Evolutionary conservation across 2,888 invertebrate species (phyloP), one percentile per base, ranked within the genome.

Genomic region (Cheilosia impressa): DNA sequence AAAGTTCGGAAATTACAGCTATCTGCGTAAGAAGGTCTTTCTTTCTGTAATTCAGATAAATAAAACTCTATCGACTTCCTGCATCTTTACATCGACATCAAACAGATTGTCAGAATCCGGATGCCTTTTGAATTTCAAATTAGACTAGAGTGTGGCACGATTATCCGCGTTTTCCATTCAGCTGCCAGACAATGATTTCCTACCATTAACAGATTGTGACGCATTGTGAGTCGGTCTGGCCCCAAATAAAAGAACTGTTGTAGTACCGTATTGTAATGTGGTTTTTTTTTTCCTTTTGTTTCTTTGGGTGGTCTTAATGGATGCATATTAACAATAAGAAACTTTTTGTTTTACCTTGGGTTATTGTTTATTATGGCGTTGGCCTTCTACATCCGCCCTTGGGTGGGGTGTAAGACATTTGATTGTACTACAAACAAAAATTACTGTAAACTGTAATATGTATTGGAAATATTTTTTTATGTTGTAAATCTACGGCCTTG

Each of bases 171-270:
- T 69, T 55, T 62, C 45, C 43, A 63, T 78, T 57, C 50, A 71
- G 17, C 62, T 78, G 78, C 45, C 63, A 71, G 17, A n/a, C 57
- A 63, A 57, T 71, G 50, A 78, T 78, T 71, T 71, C 55, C 69
- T 55, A 38, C 47, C 41, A 41, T 78, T 78, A 41, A 69, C 15
- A 19, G 19, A 55, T 68, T 58, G 60, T 60, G 27, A 63, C 24
- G 34, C 31, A 19, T 47, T 4, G 13, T 17, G n/a, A 41, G 65
- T 47, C 41, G 47, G 47, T n/a, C 38, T 62, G 47, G n/a, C 15
- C 62, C 27, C 3, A 57, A 10, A 34, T 63, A 19, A 38, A 65
- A 65, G 65, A 68, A 68, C 17, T 3, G 9, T n/a, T 38, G 52
- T 63, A 9, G 34, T 41, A 62, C 62, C 24, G 5, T n/a, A 34